phyloP scores from a whole-genome alignment of 1,140 invertebrate genomes.

The Pararge aegeria region DNA sequence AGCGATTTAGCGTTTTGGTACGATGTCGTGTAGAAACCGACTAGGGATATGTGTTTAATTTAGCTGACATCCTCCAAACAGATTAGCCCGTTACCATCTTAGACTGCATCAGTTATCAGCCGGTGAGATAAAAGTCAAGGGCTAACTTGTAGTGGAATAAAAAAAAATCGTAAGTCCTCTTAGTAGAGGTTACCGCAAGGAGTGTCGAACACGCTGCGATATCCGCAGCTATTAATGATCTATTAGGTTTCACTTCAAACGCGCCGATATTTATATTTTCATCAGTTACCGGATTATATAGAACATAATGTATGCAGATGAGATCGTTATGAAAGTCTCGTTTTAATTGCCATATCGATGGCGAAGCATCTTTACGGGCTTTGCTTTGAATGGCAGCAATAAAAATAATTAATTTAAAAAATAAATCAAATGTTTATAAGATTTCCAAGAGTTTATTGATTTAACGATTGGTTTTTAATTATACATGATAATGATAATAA shows the following conservation, averaged over 20 bases:
- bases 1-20: too few species aligned
- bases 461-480: constrained; percentile 2
- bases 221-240: constrained; percentile 24
- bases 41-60: too few species aligned
- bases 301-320: background rate
- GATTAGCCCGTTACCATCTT: too few species aligned
- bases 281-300: constrained; percentile 10
- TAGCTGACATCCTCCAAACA: too few species aligned
- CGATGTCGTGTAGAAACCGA: too few species aligned
- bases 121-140: too few species aligned
- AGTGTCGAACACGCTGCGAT: constrained; percentile 9
- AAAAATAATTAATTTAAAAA: constrained; percentile 8
- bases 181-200: background rate
- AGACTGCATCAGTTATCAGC: too few species aligned
- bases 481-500: too few species aligned
- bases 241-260: constrained; percentile 28
- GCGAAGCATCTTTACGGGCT: background rate
- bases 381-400: background rate
- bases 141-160: too few species aligned
- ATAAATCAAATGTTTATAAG: constrained; percentile 2
- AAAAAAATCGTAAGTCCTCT: background rate
- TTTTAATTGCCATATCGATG: constrained; percentile 4
- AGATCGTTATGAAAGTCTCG: constrained; percentile 4
- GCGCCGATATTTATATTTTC: constrained; percentile 26
- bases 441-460: background rate